Conservation (phyloP, 2,797 vertebrate genomes). For the Lates japonicus region DNA sequence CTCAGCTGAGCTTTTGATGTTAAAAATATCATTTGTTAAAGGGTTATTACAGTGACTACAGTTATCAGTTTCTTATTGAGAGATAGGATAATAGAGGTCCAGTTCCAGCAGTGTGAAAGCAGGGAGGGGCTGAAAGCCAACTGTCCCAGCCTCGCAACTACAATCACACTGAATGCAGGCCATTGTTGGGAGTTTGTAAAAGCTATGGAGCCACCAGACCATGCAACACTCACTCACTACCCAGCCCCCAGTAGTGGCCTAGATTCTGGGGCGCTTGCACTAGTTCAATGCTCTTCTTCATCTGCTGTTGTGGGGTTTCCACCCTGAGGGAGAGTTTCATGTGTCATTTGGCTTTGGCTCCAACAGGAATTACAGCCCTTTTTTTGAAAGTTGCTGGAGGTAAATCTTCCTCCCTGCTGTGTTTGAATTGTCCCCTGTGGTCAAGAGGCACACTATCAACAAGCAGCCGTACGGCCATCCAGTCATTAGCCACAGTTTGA, state of each 20-base stretch:
- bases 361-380: constrained; percentile 50
- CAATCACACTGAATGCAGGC: constrained; percentile 75
- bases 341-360: constrained; percentile 73
- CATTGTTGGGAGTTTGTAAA: constrained; percentile 79
- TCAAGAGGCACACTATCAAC: constrained; percentile 33
- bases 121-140: constrained; percentile 58
- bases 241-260: constrained; percentile 78
- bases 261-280: constrained; percentile 69
- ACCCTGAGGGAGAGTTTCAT: constrained; percentile 59
- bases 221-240: constrained; percentile 72
- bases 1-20: constrained; percentile 2
- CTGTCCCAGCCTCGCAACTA: constrained; percentile 62
- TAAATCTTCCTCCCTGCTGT: constrained; percentile 43
- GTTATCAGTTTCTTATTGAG: constrained; percentile 6
- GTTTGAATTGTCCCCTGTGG: constrained; percentile 45
- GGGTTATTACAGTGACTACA: background rate
- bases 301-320: constrained; percentile 58
- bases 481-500: constrained; percentile 19
- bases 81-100: constrained; percentile 48
- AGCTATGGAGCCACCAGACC: constrained; percentile 82
- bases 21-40: background rate
- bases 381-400: constrained; percentile 54
- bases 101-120: constrained; percentile 59
- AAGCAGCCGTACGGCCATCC: constrained; percentile 17
- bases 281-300: constrained; percentile 64